Base-by-base conservation (phyloP, 2,888 invertebrate species). In the Serripes groenlandicus region DNA sequence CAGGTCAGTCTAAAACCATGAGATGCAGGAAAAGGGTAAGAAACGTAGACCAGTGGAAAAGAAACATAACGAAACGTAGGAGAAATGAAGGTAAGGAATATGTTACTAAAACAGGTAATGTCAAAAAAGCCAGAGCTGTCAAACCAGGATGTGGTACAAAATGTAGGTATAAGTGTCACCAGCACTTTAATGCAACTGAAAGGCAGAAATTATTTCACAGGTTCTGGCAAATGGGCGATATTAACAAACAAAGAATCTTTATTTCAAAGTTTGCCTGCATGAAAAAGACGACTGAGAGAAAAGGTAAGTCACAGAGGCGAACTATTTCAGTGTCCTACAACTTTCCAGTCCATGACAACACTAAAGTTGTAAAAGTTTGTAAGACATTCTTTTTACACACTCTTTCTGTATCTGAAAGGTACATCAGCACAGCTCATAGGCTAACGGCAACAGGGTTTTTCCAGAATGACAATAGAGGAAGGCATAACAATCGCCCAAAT, bases 311-410 rank as follows among this genome's bases (percentile, higher is more conserved):
- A 7, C 1, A 21, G 23, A 70, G 34, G 23, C 52, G 70, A 32
- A 21, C 28, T 0, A 23, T 9, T 70, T 70, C 70, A 30, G 54
- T 70, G 18, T 15, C 1, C 18, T 70, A 54, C 52, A n/a, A n/a
- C 9, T 11, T 70, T 4, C 54, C 52, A 11, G 60, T 34, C n/a
- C 28, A 56, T 26, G 0, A 42, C 1, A 26, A 66, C 0, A 32
- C 7, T 34, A n/a, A 23, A 66, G 42, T 28, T 9, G 26, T 30
- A 34, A 70, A 70, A 54, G 78, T 74, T n/a, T 74, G 78, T 42
- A 78, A 78, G 52, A 78, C 62, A 9, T 62, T 79, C 30, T 79
- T 79, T 60, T 30, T 75, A 21, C 21, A 69, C 21, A 79, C 79
- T 11, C 28, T 80, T 34, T 30, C 60, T 30, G 62, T 75, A 5